A percentile compares a stretch with the other conserved stretches of the same genome.
These are phyloP conservation scores for Procambarus virginalis DNA, from an alignment of 1,140 invertebrate genomes.

Conservation along the genomic window DNA sequence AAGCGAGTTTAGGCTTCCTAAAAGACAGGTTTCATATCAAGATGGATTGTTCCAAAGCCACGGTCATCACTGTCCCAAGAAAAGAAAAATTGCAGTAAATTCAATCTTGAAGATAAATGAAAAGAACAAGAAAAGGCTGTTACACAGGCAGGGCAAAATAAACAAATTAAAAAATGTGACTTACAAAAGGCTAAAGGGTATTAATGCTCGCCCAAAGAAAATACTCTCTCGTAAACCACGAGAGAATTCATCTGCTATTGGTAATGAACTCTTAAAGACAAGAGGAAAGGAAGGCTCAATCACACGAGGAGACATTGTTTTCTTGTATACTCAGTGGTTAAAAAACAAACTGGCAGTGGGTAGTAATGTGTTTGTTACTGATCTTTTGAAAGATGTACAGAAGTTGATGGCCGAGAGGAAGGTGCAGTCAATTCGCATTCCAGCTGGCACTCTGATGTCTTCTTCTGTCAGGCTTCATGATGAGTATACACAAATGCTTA, in stretches of 20 bases:
- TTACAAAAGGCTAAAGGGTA: not conserved
- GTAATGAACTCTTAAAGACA: conserved; percentile 32
- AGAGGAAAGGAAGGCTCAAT: conserved; percentile 60
- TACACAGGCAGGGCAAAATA: not conserved
- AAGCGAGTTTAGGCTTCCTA: not conserved
- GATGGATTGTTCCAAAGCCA: not conserved
- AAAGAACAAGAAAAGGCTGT: not conserved
- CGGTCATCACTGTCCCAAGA: not conserved
- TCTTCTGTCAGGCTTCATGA: conserved; percentile 68
- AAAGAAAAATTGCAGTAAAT: not conserved
- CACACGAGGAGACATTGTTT: conserved; percentile 67
- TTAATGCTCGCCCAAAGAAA: not conserved
- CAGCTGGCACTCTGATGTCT: conserved; percentile 68
- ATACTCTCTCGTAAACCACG: not conserved
- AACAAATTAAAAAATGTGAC: not conserved
- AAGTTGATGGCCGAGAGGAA: conserved; percentile 61
- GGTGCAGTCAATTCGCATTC: conserved; percentile 57
- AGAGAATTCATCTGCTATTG: not conserved
- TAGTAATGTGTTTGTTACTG: conserved; percentile 69
- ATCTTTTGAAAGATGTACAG: conserved; percentile 65
- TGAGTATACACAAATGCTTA: conserved; percentile 57
- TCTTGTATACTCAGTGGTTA: conserved; percentile 65
- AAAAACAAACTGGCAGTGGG: conserved; percentile 59
- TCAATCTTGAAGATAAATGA: not conserved
- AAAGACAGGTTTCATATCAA: not conserved